Base-by-base conservation (phyloP, 2,113 vertebrate species). In the Rousettus leschenaultii region DNA sequence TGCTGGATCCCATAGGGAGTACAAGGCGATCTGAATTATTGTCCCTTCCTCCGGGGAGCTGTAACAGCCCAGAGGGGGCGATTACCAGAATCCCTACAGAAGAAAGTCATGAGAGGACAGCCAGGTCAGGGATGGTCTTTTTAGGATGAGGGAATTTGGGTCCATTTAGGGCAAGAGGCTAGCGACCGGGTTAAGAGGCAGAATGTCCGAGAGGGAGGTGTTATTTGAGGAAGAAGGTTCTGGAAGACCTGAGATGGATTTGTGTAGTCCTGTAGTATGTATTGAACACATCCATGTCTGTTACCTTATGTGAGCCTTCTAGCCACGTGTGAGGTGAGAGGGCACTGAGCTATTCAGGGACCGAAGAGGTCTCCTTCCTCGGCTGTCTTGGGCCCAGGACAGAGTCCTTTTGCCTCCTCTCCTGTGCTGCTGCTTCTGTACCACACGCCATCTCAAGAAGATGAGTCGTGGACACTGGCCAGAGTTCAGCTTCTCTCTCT, bases 171-270 rank as follows among this genome's bases (percentile, higher is more conserved):
- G 30, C 43, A 51, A 71, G 53, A 66, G 11, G 4, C 63, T 21
- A 33, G 53, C 26, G 43, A 43, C 63, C 19, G 13, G 68, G 79
- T 59, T 24, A 51, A 78, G 85, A 77, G 84, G 22, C 61, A 61
- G 38, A 92, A 26, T 55, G 66, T 22, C 40, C 0, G 33, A 19
- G 55, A 71, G 38, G 78, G 51, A 75, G 73, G 89, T n/a, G 61
- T 21, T 82, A 24, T 66, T 74, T 77, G 51, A 6, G 80, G 30
- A 11, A 21, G 70, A 89, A 90, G 33, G 30, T 68, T 84, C 89
- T 28, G 63, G 89, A 92, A 95, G 68, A 43, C 40, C 73, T 78
- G 68, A 11, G 55, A 21, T 61, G 35, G 55, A 45, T 40, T 35
- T 40, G 51, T 53, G 26, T 9, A 77, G 74, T 38, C 33, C 18